phyloP scores from a whole-genome alignment of 2,888 invertebrate species.

The Dynastes hyllus region DNA sequence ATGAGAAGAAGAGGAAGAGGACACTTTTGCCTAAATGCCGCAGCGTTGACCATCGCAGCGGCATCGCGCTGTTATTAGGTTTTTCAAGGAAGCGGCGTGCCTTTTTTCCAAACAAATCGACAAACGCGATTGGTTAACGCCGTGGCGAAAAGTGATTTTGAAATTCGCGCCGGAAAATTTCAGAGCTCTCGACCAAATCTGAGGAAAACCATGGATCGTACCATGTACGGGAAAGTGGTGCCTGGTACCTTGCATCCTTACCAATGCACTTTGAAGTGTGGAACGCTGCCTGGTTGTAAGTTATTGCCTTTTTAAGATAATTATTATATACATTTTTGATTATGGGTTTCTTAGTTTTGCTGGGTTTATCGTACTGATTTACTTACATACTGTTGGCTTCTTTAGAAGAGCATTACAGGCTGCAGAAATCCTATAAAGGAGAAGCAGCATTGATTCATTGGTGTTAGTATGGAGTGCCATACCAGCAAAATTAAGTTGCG shows the following conservation, averaged over 20 bases:
- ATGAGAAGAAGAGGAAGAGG: conserved; percentile 31
- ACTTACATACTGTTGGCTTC: no score
- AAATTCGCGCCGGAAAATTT: conserved; percentile 42
- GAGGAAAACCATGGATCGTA: conserved; percentile 81
- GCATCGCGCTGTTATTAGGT: not conserved
- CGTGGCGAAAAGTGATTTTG: conserved; percentile 25
- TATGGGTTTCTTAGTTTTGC: no score
- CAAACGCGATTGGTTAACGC: not conserved
- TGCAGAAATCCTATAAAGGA: no score
- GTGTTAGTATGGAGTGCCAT: no score
- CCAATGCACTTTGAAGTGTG: conserved; percentile 88
- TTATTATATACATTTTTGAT: no score
- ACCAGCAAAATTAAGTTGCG: no score
- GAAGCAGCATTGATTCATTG: no score
- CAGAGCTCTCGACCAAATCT: not conserved
- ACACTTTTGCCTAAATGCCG: conserved; percentile 52
- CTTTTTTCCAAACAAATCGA: conserved; percentile 22
- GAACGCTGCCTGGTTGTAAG: conserved; percentile 91
- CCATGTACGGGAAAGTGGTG: conserved; percentile 91
- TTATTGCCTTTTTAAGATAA: conserved; percentile 65
- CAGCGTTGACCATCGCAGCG: conserved; percentile 4
- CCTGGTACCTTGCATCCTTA: conserved; percentile 91
- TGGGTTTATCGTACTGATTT: no score
- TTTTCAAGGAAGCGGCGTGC: conserved; percentile 38
- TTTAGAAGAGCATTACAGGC: no score